Conservation (phyloP, 1,140 invertebrate genomes). For the Hypsibius dujardini region DNA sequence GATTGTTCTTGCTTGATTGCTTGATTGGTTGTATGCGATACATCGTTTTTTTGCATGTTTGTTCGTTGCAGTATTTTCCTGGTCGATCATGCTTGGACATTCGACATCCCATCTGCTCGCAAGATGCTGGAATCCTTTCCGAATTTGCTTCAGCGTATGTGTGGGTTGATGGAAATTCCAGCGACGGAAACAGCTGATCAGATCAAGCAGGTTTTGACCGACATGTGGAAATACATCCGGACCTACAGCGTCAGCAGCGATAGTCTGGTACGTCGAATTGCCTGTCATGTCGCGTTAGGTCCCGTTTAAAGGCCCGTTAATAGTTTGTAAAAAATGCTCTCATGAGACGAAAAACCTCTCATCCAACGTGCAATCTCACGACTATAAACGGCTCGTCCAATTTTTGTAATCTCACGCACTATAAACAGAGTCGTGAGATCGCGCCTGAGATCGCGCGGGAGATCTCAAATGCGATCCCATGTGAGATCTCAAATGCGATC, state of each 20-base stretch:
- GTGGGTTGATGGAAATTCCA: constrained; percentile 44
- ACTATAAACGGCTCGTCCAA: too few species aligned
- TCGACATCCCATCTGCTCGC: constrained; percentile 44
- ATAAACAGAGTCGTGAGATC: too few species aligned
- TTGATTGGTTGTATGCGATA: constrained; percentile 13
- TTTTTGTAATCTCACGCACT: too few species aligned
- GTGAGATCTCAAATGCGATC: too few species aligned
- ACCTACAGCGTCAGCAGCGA: constrained; percentile 13
- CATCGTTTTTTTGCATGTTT: constrained; percentile 22
- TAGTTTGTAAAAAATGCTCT: not conserved
- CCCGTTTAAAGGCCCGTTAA: constrained; percentile 10
- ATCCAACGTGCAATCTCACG: too few species aligned
- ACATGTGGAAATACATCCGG: constrained; percentile 48
- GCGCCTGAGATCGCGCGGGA: too few species aligned
- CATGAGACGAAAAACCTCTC: too few species aligned
- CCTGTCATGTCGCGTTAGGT: constrained; percentile 19
- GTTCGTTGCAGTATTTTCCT: constrained; percentile 57
- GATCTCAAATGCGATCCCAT: too few species aligned
- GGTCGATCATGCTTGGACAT: constrained; percentile 78
- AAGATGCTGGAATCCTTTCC: constrained; percentile 43
- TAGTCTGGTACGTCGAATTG: not conserved
- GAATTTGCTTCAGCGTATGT: constrained; percentile 51
- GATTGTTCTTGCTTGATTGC: constrained; percentile 33
- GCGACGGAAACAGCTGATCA: constrained; percentile 34
- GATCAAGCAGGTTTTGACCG: constrained; percentile 45